Evolutionary conservation across 1,140 invertebrate species (phyloP), one percentile per base, ranked within the genome.

Genomic region (Leptoteleia sp.): DNA sequence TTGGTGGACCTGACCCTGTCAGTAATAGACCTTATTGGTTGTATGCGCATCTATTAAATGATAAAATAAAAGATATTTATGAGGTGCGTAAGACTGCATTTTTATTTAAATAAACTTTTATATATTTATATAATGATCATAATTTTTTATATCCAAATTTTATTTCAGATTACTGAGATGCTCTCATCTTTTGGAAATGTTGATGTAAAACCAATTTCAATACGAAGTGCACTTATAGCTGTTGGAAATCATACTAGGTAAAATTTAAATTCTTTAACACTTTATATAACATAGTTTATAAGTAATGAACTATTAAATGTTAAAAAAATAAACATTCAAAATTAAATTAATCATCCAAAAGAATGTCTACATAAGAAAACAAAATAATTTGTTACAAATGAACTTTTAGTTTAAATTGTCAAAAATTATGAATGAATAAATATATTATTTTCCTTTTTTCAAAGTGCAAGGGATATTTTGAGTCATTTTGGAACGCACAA

Each of bases 1-100:
- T 92, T 1, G 88, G 89, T 70, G 90, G 89, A n/a, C 68, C 78
- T 5, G 92, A 93, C 86, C 91, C 92, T 29, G 16, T 29, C 4
- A 85, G 85, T 0, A 84, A 65, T 6, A 89, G 91, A 70, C 91
- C 92, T 6, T 83, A 91, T 17, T 90, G 89, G 84, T 85, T 92
- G 42, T 85, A 90, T 40, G 88, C 92, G 5, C 83, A 87, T 80
- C 50, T 84, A 4, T 35, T 81, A 27, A 79, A 76, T 40, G 25
- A 64, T 68, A 62, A 70, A 9, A 11, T 45, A 76, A 27, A 71
- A 25, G n/a, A 61, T n/a, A 19, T 76, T 1, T 57, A 15, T n/a
- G 61, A 87, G 78, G 85, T 85, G 67, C 12, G 16, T 61, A 9
- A 42, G 52, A 17, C 19, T 27, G 38, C 15, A 22, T 27, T 9